phyloP scores from a whole-genome alignment of 2,888 invertebrate genomes.

The Aricia artaxerxes region DNA sequence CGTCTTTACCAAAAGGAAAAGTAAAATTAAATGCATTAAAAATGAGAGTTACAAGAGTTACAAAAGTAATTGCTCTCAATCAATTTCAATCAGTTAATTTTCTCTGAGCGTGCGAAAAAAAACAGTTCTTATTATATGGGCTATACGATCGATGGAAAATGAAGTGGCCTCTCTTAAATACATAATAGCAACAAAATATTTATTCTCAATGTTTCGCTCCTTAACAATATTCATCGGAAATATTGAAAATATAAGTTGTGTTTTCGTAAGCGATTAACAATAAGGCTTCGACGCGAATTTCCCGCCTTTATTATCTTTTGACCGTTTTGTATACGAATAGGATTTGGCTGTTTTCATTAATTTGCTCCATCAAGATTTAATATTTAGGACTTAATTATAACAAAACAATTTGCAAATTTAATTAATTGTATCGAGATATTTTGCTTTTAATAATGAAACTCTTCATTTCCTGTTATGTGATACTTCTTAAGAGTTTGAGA shows the following conservation, averaged over 20 bases:
- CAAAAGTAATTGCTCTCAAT: not conserved
- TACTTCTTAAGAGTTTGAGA: not conserved
- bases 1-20: no score
- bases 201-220: not conserved
- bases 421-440: conserved; percentile 22
- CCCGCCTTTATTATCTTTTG: conserved; percentile 28
- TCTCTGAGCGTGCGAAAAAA: not conserved
- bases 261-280: conserved; percentile 25
- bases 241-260: conserved; percentile 29
- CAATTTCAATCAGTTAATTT: not conserved
- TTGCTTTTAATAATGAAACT: conserved; percentile 14
- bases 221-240: conserved; percentile 21
- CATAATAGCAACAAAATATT: not conserved
- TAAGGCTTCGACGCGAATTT: conserved; percentile 7
- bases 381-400: conserved; percentile 28
- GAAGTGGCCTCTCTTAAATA: not conserved
- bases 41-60: not conserved
- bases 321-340: conserved; percentile 23
- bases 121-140: no score
- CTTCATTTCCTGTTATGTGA: not conserved
- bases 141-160: not conserved
- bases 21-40: no score
- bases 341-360: conserved; percentile 29
- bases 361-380: conserved; percentile 25
- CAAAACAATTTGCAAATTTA: conserved; percentile 26